Evolutionary conservation across 2,113 vertebrate genomes (phyloP).

Genomic region (Plotosus lineatus): DNA sequence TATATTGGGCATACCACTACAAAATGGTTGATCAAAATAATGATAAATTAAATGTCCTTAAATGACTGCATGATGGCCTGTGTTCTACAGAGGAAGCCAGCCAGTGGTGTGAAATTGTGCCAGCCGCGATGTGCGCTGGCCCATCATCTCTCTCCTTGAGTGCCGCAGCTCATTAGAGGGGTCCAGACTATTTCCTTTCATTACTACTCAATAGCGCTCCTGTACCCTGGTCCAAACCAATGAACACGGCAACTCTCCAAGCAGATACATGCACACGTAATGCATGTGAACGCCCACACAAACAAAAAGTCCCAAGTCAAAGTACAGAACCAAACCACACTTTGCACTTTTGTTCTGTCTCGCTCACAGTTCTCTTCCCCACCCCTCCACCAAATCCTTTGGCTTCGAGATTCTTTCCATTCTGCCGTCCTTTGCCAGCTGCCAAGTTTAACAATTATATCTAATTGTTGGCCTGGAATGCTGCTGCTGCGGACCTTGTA

Average conservation of each 20-base stretch:
- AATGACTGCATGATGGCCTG: neutral
- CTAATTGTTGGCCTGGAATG: constrained; percentile 61
- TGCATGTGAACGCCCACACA: constrained; percentile 7
- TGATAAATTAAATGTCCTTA: neutral
- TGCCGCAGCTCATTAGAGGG: constrained; percentile 42
- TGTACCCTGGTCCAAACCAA: neutral
- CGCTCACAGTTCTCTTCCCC: neutral
- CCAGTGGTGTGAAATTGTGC: neutral
- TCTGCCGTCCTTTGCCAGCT: constrained; percentile 41
- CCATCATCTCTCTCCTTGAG: constrained; percentile 5
- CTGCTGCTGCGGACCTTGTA: constrained; percentile 57
- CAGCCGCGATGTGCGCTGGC: neutral
- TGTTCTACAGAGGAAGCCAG: neutral
- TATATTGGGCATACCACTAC: no score
- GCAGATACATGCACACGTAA: constrained; percentile 14
- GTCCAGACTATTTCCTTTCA: constrained; percentile 38
- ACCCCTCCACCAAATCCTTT: constrained; percentile 43
- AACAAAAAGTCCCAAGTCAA: neutral
- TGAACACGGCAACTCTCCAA: constrained; percentile 15
- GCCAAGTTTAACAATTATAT: constrained; percentile 63
- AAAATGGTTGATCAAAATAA: neutral
- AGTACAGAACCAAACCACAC: constrained; percentile 34
- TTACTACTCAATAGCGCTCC: constrained; percentile 26
- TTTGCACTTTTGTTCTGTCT: constrained; percentile 27
- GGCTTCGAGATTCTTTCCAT: constrained; percentile 56